Evolutionary conservation across 2,797 vertebrate species (phyloP), one percentile per base, ranked within the genome.

Genomic region (Netta rufina): DNA sequence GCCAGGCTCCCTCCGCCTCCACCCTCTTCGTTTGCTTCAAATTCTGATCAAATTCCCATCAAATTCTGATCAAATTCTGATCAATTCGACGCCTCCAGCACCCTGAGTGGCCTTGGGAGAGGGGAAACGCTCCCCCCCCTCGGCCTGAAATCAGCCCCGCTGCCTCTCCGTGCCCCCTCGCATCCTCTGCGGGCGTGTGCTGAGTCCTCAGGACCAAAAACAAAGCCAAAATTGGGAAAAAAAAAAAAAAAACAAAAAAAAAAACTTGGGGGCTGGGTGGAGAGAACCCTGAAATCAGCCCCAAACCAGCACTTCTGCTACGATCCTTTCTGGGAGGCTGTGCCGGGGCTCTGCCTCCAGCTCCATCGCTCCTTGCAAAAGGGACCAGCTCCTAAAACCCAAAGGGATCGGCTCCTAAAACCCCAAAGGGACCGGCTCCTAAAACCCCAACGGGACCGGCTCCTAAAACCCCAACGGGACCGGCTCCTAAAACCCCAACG

Each of bases 71-170:
- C 39, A 39, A 39, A 39, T 39, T n/a, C 28, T 17, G 21, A 11
- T 67, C 51, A 24, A 17, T 60, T 43, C 43, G 33, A 65, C 1
- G 6, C 45, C 74, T 66, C 20, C 12, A n/a, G 5, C 30, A 51
- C 15, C 56, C 30, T 27, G 27, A 15, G 24, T 13, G 56, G 45
- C 70, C 53, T 5, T 2, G 2, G 20, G 69, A 49, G 54, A 38
- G 47, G 0, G 3, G 39, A 70, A 83, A 30, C 1, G 3, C 36
- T 20, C n/a, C 3, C 3, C 66, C 6, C 45, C n/a, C 51, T 36
- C 51, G 53, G 75, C 39, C 38, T 16, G n/a, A 22, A 47, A 47
- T 47, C 20, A 12, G 38, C 11, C 38, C 38, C 11, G 38, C 38
- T 36, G 36, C 36, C 36, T 36, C 36, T 36, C 36, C 4, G 36